Evolutionary conservation across 2,113 vertebrate genomes (phyloP), one percentile per base, ranked within the genome.

Genomic region (Geococcyx californianus): DNA sequence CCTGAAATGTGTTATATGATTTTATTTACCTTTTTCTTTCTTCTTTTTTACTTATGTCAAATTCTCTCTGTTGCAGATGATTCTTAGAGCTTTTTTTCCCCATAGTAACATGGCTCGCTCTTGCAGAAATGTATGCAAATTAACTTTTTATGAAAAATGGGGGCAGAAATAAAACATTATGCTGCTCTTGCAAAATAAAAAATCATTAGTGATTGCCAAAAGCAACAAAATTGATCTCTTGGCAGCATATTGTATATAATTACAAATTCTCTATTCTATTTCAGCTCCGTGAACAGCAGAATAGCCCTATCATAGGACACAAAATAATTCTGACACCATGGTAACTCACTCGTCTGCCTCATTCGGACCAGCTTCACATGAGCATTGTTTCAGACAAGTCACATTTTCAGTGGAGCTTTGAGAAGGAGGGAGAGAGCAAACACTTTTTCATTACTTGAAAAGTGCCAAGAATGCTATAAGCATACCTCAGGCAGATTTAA

Each of bases 121-220:
- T 97, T 97, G 91, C 95, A 97, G 93, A 97, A 97, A 96, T 95
- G 20, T 87, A 97, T 97, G 95, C 92, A 97, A 96, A 94, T 97
- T 93, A 96, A 90, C 84, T 95, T 98, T 97, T 97, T 94, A 88
- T 95, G 93, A 96, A 97, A 97, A 97, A 97, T 96, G 87, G 89
- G 94, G 96, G 67, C 84, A 96, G 96, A 97, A 97, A 94, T 96
- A 89, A 94, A 96, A 82, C 54, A 95, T 98, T 98, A 93, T 97
- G 95, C 96, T 97, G 93, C 66, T 96, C 94, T 97, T 97, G 96
- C 96, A 97, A 97, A 98, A 97, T 96, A 95, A 95, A 97, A 97
- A 96, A 94, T 97, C 95, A 97, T 98, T 98, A 98, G 94, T 83
- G 94, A 94, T 97, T 97, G 97, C 97, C 96, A 97, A 97, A 97